Percentiles rank a stretch among this genome's conserved stretches.
Conservation (phyloP, 1,140 invertebrate species). For the Platyura marginata region DNA sequence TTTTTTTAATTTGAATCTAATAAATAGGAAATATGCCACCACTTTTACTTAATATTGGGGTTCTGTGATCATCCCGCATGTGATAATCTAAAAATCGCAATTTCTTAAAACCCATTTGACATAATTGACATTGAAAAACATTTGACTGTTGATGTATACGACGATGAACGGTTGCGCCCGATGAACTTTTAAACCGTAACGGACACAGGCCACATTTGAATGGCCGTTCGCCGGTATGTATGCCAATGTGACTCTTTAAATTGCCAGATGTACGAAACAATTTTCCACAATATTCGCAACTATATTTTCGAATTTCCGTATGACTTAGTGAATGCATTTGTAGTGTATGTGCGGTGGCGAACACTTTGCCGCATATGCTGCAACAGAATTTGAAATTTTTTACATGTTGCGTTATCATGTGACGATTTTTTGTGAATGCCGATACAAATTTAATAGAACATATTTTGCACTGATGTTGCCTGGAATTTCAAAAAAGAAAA, state of each 20-base stretch:
- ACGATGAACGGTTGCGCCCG: not conserved
- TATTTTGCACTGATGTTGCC: not conserved
- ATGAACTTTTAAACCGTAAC: not conserved
- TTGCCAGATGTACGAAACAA: no score
- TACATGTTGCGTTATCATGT: not conserved
- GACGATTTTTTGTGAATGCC: not conserved
- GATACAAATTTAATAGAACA: not conserved
- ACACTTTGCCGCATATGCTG: not conserved
- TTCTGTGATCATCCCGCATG: no score
- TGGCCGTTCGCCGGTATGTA: not conserved
- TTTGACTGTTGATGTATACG: not conserved
- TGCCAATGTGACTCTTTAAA: not conserved
- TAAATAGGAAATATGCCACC: no score
- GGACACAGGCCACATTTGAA: not conserved
- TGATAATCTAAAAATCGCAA: not conserved
- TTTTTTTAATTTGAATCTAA: no score
- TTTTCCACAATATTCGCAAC: not conserved
- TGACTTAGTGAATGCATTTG: not conserved
- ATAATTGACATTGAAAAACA: not conserved
- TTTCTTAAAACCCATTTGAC: not conserved
- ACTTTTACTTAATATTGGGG: no score
- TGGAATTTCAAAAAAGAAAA: not conserved
- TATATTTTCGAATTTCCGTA: not conserved
- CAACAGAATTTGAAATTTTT: not conserved
- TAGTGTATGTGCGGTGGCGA: not conserved